Evolutionary conservation across 2,888 invertebrate species (phyloP).

Genomic region (Drosophila suboccidentalis): DNA sequence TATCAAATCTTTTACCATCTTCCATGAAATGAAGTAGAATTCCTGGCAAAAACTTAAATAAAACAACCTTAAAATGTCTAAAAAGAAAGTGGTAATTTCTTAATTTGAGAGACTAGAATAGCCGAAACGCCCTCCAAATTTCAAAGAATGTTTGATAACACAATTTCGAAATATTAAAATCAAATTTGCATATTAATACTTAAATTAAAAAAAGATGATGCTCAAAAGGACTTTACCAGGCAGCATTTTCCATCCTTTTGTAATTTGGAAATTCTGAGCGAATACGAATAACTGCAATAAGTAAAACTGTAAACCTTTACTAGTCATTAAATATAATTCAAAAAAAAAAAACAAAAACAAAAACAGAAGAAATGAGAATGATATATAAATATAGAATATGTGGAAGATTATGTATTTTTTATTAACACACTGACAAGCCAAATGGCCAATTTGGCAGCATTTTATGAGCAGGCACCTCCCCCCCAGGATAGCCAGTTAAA

Average conservation of each 20-base stretch:
- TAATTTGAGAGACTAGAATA: conserved; percentile 53
- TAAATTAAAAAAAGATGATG: conserved; percentile 21
- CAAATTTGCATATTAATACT: conserved; percentile 1
- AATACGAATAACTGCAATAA: conserved; percentile 39
- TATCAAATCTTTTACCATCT: background rate
- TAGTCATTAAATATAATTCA: conserved; percentile 71
- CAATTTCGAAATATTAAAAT: conserved; percentile 45
- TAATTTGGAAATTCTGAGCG: conserved; percentile 26
- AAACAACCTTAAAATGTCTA: conserved; percentile 22
- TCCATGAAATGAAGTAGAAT: conserved; percentile 7
- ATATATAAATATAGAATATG: conserved; percentile 38
- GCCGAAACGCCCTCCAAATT: conserved; percentile 74
- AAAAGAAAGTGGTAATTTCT: conserved; percentile 39
- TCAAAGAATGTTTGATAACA: conserved; percentile 70
- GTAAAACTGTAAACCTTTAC: conserved; percentile 72
- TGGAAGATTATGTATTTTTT: conserved; percentile 68
- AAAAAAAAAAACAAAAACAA: no score
- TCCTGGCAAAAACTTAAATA: conserved; percentile 10
- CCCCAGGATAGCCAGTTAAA: conserved; percentile 60
- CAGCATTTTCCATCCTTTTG: conserved; percentile 60
- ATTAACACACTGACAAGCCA: conserved; percentile 65
- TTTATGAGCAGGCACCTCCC: conserved; percentile 46
- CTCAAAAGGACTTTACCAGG: conserved; percentile 65
- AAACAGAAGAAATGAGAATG: conserved; percentile 2
- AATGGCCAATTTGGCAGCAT: conserved; percentile 50